These are phyloP conservation scores for Catalaphyllia jardinei DNA, from an alignment of 64 coral and sea anemone genomes.

Conservation along the genomic window DNA sequence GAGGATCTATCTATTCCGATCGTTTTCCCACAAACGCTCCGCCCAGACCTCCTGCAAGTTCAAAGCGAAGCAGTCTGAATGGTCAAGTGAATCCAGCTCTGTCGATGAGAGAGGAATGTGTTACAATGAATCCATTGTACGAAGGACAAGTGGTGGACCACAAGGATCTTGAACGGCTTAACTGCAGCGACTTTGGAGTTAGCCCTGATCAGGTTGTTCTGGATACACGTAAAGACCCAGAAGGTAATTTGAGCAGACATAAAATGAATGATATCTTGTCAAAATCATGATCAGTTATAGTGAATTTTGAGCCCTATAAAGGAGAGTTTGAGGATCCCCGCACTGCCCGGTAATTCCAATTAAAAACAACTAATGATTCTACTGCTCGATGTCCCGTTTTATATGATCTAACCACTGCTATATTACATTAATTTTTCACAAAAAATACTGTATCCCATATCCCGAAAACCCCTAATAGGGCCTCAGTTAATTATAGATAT, in stretches of 20 bases:
- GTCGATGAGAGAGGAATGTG: neutral
- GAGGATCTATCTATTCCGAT: conserved; percentile 23
- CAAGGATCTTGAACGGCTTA: conserved; percentile 19
- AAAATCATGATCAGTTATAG: too few relatives aligned
- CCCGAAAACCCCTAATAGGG: too few relatives aligned
- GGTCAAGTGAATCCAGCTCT: conserved; percentile 28
- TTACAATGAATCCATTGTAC: conserved; percentile 35
- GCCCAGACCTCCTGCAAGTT: conserved; percentile 5
- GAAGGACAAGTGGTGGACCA: conserved; percentile 27
- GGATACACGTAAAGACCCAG: conserved; percentile 5
- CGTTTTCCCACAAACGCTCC: conserved; percentile 3
- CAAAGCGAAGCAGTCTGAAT: conserved; percentile 26
- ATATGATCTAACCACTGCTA: too few relatives aligned
- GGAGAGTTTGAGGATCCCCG: too few relatives aligned
- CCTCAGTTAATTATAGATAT: too few relatives aligned
- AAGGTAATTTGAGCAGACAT: neutral
- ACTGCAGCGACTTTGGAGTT: conserved; percentile 38
- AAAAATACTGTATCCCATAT: too few relatives aligned
- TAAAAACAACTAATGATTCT: too few relatives aligned
- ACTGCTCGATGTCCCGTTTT: too few relatives aligned
- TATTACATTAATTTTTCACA: too few relatives aligned
- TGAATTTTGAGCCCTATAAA: too few relatives aligned
- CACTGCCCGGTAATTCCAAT: too few relatives aligned
- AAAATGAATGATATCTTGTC: neutral
- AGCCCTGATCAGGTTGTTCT: conserved; percentile 21